phyloP scores from a whole-genome alignment of 2,797 vertebrate species.

The Anguilla pacifica region DNA sequence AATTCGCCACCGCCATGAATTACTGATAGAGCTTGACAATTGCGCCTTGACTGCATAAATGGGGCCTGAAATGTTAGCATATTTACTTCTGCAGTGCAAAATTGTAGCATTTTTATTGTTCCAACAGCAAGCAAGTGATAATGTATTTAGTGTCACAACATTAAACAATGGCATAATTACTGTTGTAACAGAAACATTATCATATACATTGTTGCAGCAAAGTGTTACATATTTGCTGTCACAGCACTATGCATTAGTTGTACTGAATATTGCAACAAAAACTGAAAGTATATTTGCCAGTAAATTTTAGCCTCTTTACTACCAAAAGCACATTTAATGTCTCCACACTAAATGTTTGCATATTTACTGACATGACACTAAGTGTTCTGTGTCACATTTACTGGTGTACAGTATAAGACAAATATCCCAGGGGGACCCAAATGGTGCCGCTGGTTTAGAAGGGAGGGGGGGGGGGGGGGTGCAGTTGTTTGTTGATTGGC shows the following conservation, averaged over 20 bases:
- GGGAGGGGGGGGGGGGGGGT: conserved; percentile 37
- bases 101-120: neutral
- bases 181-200: conserved; percentile 58
- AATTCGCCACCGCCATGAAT: no score
- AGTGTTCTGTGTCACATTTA: conserved; percentile 58
- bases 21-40: no score
- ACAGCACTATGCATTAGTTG: no score
- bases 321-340: conserved; percentile 40
- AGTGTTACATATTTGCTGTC: no score
- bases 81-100: neutral
- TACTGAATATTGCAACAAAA: no score
- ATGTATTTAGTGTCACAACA: conserved; percentile 28
- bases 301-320: no score
- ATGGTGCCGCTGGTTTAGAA: conserved; percentile 54
- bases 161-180: conserved; percentile 49
- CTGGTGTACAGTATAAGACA: conserved; percentile 48
- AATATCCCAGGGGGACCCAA: conserved; percentile 59
- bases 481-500: conserved; percentile 39
- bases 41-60: no score
- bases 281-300: no score
- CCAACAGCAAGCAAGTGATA: conserved; percentile 4
- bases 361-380: conserved; percentile 41
- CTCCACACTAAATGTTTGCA: conserved; percentile 52
- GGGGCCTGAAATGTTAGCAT: conserved; percentile 3
- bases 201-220: no score